phyloP scores from a whole-genome alignment of 2,888 invertebrate genomes.

The Phorcus lineatus region DNA sequence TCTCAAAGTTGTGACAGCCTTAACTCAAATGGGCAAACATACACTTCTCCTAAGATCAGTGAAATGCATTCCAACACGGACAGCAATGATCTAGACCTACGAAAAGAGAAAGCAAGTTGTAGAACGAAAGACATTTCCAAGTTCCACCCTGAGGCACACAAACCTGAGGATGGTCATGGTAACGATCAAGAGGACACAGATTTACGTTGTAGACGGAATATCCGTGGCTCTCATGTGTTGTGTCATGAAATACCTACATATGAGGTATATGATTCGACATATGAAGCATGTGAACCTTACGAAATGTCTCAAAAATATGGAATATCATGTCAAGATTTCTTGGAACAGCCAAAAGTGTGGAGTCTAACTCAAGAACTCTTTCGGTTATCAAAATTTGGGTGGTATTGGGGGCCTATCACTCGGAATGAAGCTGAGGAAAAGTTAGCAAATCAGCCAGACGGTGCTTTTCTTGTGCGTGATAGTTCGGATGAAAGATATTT shows the following conservation, averaged over 20 bases:
- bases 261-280: slow-evolving; percentile 7
- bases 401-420: slow-evolving; percentile 89
- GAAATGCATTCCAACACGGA: slow-evolving; percentile 64
- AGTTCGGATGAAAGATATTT: slow-evolving; percentile 84
- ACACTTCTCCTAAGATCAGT: slow-evolving; percentile 51
- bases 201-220: slow-evolving; percentile 7
- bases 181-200: slow-evolving; percentile 7
- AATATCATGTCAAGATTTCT: slow-evolving; percentile 8
- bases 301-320: slow-evolving; percentile 25
- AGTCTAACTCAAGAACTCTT: slow-evolving; percentile 77
- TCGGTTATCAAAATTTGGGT: slow-evolving; percentile 77
- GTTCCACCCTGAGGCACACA: slow-evolving; percentile 48
- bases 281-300: slow-evolving; percentile 23
- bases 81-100: slow-evolving; percentile 48
- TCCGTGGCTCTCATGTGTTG: slow-evolving; percentile 11
- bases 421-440: slow-evolving; percentile 84
- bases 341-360: slow-evolving; percentile 62
- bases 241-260: slow-evolving; percentile 24
- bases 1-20: slow-evolving; percentile 65
- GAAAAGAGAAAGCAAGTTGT: slow-evolving; percentile 63
- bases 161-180: slow-evolving; percentile 16
- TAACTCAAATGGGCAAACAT: slow-evolving; percentile 54
- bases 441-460: slow-evolving; percentile 83
- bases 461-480: slow-evolving; percentile 86
- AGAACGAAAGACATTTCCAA: slow-evolving; percentile 64